phyloP scores from a whole-genome alignment of 2,797 vertebrate genomes.

The Phrynocephalus forsythii region DNA sequence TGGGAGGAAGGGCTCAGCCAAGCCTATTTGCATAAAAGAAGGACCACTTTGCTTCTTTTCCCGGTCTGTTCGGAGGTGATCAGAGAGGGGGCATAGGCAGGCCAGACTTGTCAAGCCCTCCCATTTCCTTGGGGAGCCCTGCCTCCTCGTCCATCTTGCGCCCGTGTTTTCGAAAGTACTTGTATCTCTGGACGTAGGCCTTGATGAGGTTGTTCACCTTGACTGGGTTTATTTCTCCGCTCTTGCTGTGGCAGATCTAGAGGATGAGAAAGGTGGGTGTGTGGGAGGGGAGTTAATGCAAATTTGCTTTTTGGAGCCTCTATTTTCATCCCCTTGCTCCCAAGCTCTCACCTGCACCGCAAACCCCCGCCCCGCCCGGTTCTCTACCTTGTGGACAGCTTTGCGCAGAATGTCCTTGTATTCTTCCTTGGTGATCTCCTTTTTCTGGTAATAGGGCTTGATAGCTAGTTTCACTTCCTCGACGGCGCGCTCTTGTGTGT shows the following conservation, averaged over 20 bases:
- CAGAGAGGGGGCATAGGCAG: conserved; percentile 75
- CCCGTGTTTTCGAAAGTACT: conserved; percentile 92
- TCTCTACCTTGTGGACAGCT: conserved; percentile 91
- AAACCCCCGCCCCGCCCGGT: too few relatives aligned
- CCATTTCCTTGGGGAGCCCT: conserved; percentile 68
- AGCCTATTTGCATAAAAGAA: conserved; percentile 31
- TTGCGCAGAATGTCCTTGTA: conserved; percentile 96
- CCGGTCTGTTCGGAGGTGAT: conserved; percentile 23
- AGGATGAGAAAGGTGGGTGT: not conserved
- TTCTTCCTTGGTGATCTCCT: conserved; percentile 96
- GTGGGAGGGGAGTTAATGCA: not conserved
- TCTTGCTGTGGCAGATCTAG: conserved; percentile 95
- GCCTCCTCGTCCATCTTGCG: conserved; percentile 87
- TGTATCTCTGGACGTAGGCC: conserved; percentile 93
- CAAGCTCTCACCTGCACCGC: not conserved
- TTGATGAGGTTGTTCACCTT: conserved; percentile 94
- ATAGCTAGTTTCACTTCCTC: conserved; percentile 97
- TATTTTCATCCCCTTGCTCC: too few relatives aligned
- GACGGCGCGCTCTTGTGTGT: conserved; percentile 93
- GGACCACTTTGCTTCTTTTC: not conserved
- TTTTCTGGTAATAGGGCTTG: conserved; percentile 95
- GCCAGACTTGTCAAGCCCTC: conserved; percentile 69
- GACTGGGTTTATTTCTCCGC: conserved; percentile 94
- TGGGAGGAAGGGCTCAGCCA: conserved; percentile 7
- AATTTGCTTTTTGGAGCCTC: not conserved